Percentiles rank a stretch among this genome's conserved stretches.
Evolutionary conservation across 2,113 vertebrate species (phyloP).

Genomic region (Archocentrus centrarchus): DNA sequence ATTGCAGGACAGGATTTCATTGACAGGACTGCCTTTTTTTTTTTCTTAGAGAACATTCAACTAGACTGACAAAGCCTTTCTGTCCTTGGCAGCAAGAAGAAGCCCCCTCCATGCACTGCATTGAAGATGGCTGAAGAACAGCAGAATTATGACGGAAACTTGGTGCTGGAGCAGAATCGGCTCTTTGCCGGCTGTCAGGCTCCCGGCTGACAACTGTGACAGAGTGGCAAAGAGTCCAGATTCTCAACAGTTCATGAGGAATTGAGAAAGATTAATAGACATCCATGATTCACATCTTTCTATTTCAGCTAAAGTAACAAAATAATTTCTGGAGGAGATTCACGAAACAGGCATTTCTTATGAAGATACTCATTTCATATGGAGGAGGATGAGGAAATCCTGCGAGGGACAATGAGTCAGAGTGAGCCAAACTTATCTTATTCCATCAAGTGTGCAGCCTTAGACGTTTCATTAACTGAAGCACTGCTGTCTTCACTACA

Average conservation of each 20-base stretch:
- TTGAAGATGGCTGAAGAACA: constrained; percentile 54
- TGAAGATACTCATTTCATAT: constrained; percentile 15
- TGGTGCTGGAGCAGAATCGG: constrained; percentile 48
- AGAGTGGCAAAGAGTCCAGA: constrained; percentile 36
- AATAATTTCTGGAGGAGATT: constrained; percentile 25
- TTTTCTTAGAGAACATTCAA: constrained; percentile 48
- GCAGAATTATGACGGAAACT: constrained; percentile 53
- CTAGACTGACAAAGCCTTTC: constrained; percentile 53
- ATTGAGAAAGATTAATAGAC: constrained; percentile 35
- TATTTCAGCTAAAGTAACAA: constrained; percentile 28
- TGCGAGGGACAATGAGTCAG: constrained; percentile 54
- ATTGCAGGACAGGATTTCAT: constrained; percentile 39
- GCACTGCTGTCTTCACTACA: constrained; percentile 21
- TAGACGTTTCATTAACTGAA: constrained; percentile 64
- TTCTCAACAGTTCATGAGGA: constrained; percentile 31
- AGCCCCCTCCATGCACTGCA: constrained; percentile 39
- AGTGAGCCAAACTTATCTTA: constrained; percentile 57
- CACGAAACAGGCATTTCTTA: constrained; percentile 17
- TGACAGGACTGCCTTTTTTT: constrained; percentile 10
- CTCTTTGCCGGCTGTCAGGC: constrained; percentile 50
- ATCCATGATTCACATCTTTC: constrained; percentile 8
- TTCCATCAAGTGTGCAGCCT: constrained; percentile 55
- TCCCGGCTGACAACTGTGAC: constrained; percentile 48
- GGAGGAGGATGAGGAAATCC: constrained; percentile 57
- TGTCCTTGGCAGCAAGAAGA: constrained; percentile 61